A percentile compares a stretch with the other conserved stretches of the same genome.
phyloP scores from a whole-genome alignment of 2,888 invertebrate species.

The Volucella inflata region DNA sequence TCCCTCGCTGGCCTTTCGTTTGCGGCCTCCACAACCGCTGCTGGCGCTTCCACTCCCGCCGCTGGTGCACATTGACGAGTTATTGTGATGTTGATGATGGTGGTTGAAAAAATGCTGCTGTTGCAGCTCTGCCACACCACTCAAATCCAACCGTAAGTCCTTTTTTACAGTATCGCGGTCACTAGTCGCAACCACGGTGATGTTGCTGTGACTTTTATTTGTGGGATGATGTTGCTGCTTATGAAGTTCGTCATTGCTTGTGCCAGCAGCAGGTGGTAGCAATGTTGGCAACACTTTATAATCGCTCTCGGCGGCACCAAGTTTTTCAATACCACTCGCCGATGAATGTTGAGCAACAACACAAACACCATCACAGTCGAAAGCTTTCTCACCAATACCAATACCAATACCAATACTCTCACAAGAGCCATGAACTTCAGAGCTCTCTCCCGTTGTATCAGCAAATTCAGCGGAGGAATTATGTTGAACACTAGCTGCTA shows the following conservation, averaged over 20 bases:
- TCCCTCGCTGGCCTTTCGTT: constrained; percentile 83
- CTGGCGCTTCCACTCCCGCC: constrained; percentile 75
- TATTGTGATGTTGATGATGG: constrained; percentile 80
- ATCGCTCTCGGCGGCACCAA: constrained; percentile 12
- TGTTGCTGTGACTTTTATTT: constrained; percentile 55
- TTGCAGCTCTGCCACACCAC: constrained; percentile 64
- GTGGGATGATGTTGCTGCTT: constrained; percentile 36
- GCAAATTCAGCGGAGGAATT: constrained; percentile 68
- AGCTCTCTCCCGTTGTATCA: constrained; percentile 54
- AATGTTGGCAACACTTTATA: constrained; percentile 51
- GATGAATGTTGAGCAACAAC: constrained; percentile 49
- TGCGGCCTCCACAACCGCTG: constrained; percentile 79
- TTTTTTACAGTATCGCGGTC: constrained; percentile 80
- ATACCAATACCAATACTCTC: constrained; percentile 35
- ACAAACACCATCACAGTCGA: constrained; percentile 16
- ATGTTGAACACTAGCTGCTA: constrained; percentile 50
- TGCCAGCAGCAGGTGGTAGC: constrained; percentile 13
- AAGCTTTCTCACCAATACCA: constrained; percentile 31
- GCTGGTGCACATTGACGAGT: constrained; percentile 70
- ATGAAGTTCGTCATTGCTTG: neutral
- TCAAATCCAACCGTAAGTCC: constrained; percentile 82
- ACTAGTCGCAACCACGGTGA: constrained; percentile 75
- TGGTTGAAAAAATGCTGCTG: constrained; percentile 76
- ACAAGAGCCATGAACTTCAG: constrained; percentile 39
- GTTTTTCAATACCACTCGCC: constrained; percentile 28